Conservation (phyloP, 2,113 vertebrate genomes). For the Stercorarius parasiticus region DNA sequence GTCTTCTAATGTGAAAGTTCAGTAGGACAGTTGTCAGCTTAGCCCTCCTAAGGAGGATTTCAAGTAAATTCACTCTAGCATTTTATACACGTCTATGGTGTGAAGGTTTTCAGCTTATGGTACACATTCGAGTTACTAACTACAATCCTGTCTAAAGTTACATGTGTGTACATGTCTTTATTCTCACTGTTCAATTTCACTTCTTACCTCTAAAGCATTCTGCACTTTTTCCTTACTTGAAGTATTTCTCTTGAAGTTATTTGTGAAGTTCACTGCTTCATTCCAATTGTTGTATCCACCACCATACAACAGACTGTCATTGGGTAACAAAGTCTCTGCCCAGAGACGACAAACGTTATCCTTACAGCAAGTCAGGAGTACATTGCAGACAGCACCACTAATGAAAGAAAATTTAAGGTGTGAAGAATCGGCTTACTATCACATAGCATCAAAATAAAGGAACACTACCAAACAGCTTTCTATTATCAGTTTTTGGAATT, state of each 20-base stretch:
- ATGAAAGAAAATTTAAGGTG: slow-evolving; percentile 11
- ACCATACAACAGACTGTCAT: slow-evolving; percentile 87
- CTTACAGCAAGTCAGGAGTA: slow-evolving; percentile 95
- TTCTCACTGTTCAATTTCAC: background rate
- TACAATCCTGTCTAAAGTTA: background rate
- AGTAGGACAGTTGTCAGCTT: background rate
- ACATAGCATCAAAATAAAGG: background rate
- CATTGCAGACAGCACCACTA: slow-evolving; percentile 92
- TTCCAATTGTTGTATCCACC: slow-evolving; percentile 74
- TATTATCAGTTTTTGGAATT: background rate
- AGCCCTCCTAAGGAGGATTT: background rate
- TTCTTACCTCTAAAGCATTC: slow-evolving; percentile 83
- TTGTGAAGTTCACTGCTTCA: slow-evolving; percentile 67
- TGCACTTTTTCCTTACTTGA: slow-evolving; percentile 80
- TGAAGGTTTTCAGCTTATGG: background rate
- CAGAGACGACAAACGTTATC: slow-evolving; percentile 97
- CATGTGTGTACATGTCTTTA: rapidly evolving
- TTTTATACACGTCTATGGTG: background rate
- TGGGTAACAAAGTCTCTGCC: slow-evolving; percentile 95
- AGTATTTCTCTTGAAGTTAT: slow-evolving; percentile 79
- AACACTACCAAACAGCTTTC: background rate
- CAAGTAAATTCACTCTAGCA: background rate
- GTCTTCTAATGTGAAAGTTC: background rate
- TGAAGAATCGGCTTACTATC: background rate
- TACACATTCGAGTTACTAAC: background rate